Evolutionary conservation across 2,113 vertebrate species (phyloP), one percentile per base, ranked within the genome.

Genomic region (Trogon surrucura): DNA sequence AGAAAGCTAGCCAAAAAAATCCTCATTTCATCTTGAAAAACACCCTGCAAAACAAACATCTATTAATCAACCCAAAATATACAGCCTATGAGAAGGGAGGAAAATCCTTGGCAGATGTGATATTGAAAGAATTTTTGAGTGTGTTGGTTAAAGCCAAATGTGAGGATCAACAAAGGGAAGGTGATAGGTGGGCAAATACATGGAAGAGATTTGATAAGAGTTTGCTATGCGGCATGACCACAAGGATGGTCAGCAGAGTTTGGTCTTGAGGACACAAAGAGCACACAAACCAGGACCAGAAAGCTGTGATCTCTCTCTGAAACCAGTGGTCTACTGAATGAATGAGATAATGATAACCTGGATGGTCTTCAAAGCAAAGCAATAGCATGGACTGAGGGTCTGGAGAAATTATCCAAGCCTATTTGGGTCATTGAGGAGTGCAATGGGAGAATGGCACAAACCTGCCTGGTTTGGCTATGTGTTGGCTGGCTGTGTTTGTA

Each of bases 1-100:
- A 94, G 67, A 96, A 88, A 87, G 69, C 50, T 34, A 82, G 92
- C 73, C 88, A 89, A 79, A 93, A 93, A 60, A 25, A 26, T 1
- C 0, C 20, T 18, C 23, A 75, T 54, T 94, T 94, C 66, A 54
- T 92, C 77, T 93, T 73, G 77, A 30, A 56, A 57, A 66, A 75
- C 44, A 20, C 0, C 0, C 23, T 1, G 2, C 82, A 91, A 91
- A 96, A 75, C 91, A 93, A 95, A 93, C 47, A 77, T 25, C 20
- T 73, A 48, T 92, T 93, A 92, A 91, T 91, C 86, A 86, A 91
- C 14, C 14, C 1, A 1, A 94, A 93, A 91, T 23, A 75, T 45
- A 69, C 30, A 75, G 62, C 50, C 83, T 66, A 22, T 78, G 53
- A 65, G 86, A 91, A 86, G 41, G 27, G 36, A 94, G 18, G 16